Conservation (phyloP, 64 coral and sea anemone genomes). For the Montipora efflorescens region DNA sequence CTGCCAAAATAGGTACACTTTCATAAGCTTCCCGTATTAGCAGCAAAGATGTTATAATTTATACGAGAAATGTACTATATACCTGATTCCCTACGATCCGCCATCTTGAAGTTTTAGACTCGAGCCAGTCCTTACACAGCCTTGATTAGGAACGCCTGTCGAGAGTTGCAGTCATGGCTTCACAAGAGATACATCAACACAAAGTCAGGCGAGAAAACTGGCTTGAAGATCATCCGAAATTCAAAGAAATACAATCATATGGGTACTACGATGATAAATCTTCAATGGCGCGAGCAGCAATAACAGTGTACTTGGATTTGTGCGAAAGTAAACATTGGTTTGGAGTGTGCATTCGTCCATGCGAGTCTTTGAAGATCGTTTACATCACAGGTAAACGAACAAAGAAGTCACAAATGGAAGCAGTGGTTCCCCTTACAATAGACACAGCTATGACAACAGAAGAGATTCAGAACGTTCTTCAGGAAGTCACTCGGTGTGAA, state of each 20-base stretch:
- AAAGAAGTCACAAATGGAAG: constrained; percentile 74
- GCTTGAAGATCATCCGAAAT: constrained; percentile 86
- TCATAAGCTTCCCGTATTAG: no score
- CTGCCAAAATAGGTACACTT: no score
- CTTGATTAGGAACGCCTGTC: constrained; percentile 9
- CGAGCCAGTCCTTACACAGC: not conserved
- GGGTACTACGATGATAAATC: constrained; percentile 63
- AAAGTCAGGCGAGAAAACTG: constrained; percentile 72
- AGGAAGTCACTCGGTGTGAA: constrained; percentile 62
- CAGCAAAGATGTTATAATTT: no score
- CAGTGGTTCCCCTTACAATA: constrained; percentile 70
- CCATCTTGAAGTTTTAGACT: constrained; percentile 68
- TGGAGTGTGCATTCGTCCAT: constrained; percentile 66
- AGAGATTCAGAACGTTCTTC: constrained; percentile 63
- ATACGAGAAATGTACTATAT: no score
- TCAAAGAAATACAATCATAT: constrained; percentile 76
- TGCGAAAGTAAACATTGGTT: constrained; percentile 89
- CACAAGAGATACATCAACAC: no score
- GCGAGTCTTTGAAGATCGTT: constrained; percentile 71
- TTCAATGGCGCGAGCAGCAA: constrained; percentile 42
- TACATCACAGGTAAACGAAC: constrained; percentile 82
- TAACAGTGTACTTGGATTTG: constrained; percentile 81
- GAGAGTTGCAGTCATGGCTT: not conserved
- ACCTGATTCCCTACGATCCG: constrained; percentile 80
- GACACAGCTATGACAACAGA: constrained; percentile 59